Base-by-base conservation (phyloP, 2,888 invertebrate species). In the Eurytoma adleriae region DNA sequence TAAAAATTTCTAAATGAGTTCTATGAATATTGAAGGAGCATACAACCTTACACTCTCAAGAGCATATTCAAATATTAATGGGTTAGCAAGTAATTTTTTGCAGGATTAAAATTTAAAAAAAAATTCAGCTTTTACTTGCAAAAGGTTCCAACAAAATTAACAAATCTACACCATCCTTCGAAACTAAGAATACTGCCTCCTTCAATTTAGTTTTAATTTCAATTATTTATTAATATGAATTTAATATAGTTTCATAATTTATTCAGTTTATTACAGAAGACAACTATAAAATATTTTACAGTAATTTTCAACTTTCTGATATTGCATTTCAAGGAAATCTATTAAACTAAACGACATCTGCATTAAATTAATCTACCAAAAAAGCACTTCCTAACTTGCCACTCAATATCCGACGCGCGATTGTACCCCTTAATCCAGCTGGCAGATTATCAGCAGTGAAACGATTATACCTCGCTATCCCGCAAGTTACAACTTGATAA, bases 1-100 rank as follows among this genome's bases (percentile, higher is more conserved):
- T 40, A 40, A 40, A 64, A 52, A 72, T 24, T 62, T 24, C 50
- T n/a, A 50, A 72, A 72, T 52, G 61, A 57, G 61, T 48, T 62
- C 61, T 72, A 62, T 27, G 72, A 72, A 30, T 72, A 72, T 62
- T 52, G 50, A 50, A 72, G 62, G 20, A 59, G 48, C 14, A 10
- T 59, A 1, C 14, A 20, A 13, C 1, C 50, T n/a, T 4, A 3
- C 48, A 52, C 3, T 24, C 52, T 10, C 56, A 13, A 40, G 10
- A 24, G 24, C 2, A 30, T 75, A 52, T 68, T 50, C n/a, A 40
- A 76, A 52, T 54, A 52, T 12, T 16, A 13, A 48, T 3, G 16
- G 16, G 1, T 18, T 40, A 40, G 30, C 13, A 3, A 40, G 10
- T 5, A 40, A 48, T 30, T 62, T 64, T 64, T 64, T 40, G 40